phyloP scores from a whole-genome alignment of 2,113 vertebrate genomes.

The Pterophyllum scalare region DNA sequence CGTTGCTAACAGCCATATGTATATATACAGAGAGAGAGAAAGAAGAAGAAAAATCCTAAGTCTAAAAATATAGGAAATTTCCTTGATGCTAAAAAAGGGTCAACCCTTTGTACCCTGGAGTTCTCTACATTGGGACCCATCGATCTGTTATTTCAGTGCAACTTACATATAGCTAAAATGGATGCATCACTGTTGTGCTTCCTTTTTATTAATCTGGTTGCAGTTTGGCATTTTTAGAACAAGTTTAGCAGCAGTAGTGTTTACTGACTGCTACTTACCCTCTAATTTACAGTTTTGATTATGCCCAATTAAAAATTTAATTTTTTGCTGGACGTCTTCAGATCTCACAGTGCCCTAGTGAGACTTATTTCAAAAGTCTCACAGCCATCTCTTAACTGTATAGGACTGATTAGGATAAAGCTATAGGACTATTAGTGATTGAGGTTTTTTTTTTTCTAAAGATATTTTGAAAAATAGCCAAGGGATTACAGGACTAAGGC shows the following conservation, averaged over 20 bases:
- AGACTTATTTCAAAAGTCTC: background rate
- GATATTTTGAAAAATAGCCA: no score
- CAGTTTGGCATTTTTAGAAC: background rate
- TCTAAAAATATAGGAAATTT: background rate
- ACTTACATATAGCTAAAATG: background rate
- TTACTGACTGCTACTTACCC: background rate
- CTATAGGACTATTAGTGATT: background rate
- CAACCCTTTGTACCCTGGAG: background rate
- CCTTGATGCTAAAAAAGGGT: background rate
- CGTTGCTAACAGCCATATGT: background rate
- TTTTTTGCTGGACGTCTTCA: background rate
- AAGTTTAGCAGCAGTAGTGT: background rate
- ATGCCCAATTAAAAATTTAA: background rate
- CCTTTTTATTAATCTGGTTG: background rate
- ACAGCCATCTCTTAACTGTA: background rate
- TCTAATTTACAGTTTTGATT: background rate
- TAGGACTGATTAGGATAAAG: background rate
- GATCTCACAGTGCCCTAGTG: no score
- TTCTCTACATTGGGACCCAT: background rate
- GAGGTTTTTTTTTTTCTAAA: background rate
- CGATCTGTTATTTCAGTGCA: background rate
- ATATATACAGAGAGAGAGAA: background rate
- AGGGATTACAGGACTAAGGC: background rate
- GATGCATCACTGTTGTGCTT: background rate
- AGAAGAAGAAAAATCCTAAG: background rate